Evolutionary conservation across 2,113 vertebrate genomes (phyloP), one percentile per base, ranked within the genome.

Genomic region (Vimba vimba): DNA sequence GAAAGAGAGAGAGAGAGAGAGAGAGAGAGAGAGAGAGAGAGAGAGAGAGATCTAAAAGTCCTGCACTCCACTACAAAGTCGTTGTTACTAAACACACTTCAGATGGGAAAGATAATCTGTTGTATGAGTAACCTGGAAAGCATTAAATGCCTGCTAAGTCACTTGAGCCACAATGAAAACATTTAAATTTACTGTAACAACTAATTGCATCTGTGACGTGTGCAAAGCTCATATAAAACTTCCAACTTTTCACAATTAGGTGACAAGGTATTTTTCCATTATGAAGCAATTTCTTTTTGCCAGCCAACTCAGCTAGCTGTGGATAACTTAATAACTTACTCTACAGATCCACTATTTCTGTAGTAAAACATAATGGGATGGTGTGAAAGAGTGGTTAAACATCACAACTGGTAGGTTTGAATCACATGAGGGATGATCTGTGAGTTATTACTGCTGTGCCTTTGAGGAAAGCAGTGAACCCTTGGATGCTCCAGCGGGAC

Each of bases 61-160:
- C 8, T 43, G 6, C 19, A 45, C 30, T 25, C 17, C 30, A 78
- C 27, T 78, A 6, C 50, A 80, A 80, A 80, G 55, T 39, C 17
- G 39, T 80, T 43, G 57, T 80, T 6, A 43, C 78, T 43, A 80
- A 80, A 59, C 57, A 80, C 78, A 80, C 11, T 8, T 45, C 11
- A 80, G 78, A 62, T 62, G 36, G 36, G 36, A 79, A 39, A 25
- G 7, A 43, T 62, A 62, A 62, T 80, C 21, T 15, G 23, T n/a
- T 39, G 33, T 21, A 23, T 78, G 75, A 78, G 78, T n/a, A 62
- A 80, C 57, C 30, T 62, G 11, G 36, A 6, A 62, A 64, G 23
- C 27, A 60, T 33, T n/a, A 50, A 76, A 21, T 36, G 8, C 17
- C 13, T 30, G 12, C 27, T 33, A 68, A 15, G 2, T 60, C 30